Evolutionary conservation across 2,888 invertebrate genomes (phyloP), one percentile per base, ranked within the genome.

Genomic region (Lordiphosa fenestrarum): DNA sequence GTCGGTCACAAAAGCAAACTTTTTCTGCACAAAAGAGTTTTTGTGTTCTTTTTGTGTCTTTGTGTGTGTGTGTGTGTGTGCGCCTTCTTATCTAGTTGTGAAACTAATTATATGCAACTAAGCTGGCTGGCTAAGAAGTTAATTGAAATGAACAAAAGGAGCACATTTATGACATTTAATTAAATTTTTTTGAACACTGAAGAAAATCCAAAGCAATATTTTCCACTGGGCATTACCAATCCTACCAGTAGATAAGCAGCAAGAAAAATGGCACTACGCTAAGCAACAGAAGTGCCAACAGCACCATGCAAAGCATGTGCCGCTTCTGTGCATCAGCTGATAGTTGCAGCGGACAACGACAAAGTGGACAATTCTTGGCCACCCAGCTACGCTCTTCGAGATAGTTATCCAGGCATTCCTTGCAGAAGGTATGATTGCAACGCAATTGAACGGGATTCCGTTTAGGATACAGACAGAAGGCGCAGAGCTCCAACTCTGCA

Each of bases 221-320:
- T 25, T 3, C 7, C 25, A 25, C 13, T 7, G 0, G 4, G 13
- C 4, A 2, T 3, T 6, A 5, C 0, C 12, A 9, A 10, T 9
- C 36, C 55, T 66, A 76, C 76, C 76, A 76, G 53, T 72, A 83
- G 40, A 59, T 57, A 25, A 76, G 37, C 47, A 78, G 66, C 66
- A 75, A 30, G 21, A 33, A 66, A 36, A 77, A 80, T 4, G 83
- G 35, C 0, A 69, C 83, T 54, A 55, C 6, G 35, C 83, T 76
- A 40, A 75, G 50, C 38, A 55, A 6, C 15, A 65, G 7, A 5
- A 68, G 12, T 0, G 56, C 23, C 48, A 73, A 15, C 58, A 72
- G 0, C 66, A 82, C 52, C 37, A 63, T 10, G 47, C 66, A 19
- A 44, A 71, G 52, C 3, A 72, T 10, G 3, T 40, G 46, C 62